Base-by-base conservation (phyloP, 2,113 vertebrate species). In the Mobula birostris region DNA sequence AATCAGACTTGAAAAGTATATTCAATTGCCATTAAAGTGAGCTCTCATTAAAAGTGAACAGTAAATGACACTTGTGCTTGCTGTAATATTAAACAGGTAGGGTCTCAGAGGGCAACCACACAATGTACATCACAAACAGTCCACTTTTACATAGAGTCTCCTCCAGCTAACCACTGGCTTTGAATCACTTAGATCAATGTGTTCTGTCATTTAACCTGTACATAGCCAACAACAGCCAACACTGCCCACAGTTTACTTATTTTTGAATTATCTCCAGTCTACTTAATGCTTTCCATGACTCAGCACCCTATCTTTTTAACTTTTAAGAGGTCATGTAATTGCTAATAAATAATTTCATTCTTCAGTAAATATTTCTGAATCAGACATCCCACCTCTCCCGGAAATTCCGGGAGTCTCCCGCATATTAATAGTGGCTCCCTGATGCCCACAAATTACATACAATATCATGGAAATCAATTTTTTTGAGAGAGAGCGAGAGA, bases 91-190 rank as follows among this genome's bases (percentile, higher is more conserved):
- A 48, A 56, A 74, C 24, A 29, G 40, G 36, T 74, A 93, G 27
- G 36, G 36, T 93, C 90, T 74, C 40, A 48, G 68, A 74, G 91
- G 66, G 66, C 66, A 90, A 66, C 85, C 61, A n/a, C 27, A 66
- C 58, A 90, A 3, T 63, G 14, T 68, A 72, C 61, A 72, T 72
- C 66, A 40, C 40, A 93, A 56, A 93, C 19, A 56, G 63, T 72
- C 29, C 61, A 66, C 70, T 74, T 70, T 66, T 56, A 74, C 68
- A 72, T n/a, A 24, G n/a, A 72, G 19, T 92, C 12, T 91, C 11
- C 63, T 68, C 87, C 63, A 91, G 63, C n/a, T 91, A 91, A 91
- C 87, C 87, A 91, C 36, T 91, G n/a, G n/a, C 87, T 90, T 90
- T 90, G 29, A 66, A 66, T 66, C 66, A 90, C 58, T 91, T 91